Evolutionary conservation across 2,888 invertebrate species (phyloP).

Genomic region (Campoletis raptor): DNA sequence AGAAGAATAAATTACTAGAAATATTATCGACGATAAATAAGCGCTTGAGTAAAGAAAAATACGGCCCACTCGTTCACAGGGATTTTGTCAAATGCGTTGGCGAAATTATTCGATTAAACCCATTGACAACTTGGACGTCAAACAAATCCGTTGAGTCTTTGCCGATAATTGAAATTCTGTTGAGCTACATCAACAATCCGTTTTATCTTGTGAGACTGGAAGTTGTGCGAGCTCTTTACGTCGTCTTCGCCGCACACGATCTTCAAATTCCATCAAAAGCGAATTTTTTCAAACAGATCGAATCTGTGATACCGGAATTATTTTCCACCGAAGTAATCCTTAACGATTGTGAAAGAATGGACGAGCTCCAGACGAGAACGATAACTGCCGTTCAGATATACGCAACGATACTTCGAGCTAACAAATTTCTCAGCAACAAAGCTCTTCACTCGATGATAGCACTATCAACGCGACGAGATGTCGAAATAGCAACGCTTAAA

Average conservation of each 20-base stretch:
- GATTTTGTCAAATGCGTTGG: constrained; percentile 84
- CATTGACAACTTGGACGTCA: constrained; percentile 76
- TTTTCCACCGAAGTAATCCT: constrained; percentile 84
- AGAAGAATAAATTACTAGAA: constrained; percentile 60
- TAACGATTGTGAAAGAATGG: constrained; percentile 14
- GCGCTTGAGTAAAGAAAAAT: constrained; percentile 68
- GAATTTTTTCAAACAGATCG: constrained; percentile 80
- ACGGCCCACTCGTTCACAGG: constrained; percentile 83
- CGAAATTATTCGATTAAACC: constrained; percentile 81
- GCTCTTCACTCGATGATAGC: constrained; percentile 86
- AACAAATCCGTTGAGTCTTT: constrained; percentile 70
- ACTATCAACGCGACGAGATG: constrained; percentile 86
- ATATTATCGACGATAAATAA: constrained; percentile 42
- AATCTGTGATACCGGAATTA: constrained; percentile 77
- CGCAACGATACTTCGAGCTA: constrained; percentile 86
- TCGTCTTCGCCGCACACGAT: constrained; percentile 78
- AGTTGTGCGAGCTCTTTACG: constrained; percentile 82
- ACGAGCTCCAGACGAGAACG: constrained; percentile 76
- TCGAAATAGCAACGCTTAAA: constrained; percentile 80
- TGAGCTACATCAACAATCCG: constrained; percentile 81
- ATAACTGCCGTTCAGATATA: constrained; percentile 87
- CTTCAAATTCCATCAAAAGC: constrained; percentile 76
- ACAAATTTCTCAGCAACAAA: constrained; percentile 85
- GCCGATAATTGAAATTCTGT: constrained; percentile 64
- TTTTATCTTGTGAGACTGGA: constrained; percentile 84